phyloP scores from a whole-genome alignment of 2,797 vertebrate genomes.

The Anas georgica region DNA sequence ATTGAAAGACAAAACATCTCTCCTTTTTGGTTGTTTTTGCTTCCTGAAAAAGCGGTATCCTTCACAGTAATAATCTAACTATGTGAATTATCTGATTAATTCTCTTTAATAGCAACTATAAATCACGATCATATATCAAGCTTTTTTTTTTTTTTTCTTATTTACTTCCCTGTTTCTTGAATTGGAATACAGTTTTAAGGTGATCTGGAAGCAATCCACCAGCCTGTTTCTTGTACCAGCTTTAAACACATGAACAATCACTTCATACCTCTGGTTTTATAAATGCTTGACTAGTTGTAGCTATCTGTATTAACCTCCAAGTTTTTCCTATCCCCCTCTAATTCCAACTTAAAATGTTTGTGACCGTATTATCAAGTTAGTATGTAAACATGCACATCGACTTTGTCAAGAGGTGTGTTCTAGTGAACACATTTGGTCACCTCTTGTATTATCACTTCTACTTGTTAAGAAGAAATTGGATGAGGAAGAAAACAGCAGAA shows the following conservation, averaged over 20 bases:
- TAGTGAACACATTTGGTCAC: background rate
- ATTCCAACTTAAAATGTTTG: background rate
- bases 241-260: background rate
- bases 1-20: background rate
- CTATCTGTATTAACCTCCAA: background rate
- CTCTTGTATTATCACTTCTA: background rate
- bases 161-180: background rate
- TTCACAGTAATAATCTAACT: background rate
- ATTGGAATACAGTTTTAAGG: background rate
- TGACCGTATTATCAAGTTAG: background rate
- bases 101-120: background rate
- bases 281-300: background rate
- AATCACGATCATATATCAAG: rapidly evolving
- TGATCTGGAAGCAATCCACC: background rate
- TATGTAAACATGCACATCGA: rapidly evolving
- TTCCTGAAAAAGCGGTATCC: background rate
- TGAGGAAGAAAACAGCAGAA: background rate
- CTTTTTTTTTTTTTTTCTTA: background rate
- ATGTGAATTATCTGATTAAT: background rate
- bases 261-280: background rate
- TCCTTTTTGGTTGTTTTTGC: background rate
- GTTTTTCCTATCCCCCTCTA: background rate
- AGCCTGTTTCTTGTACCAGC: background rate
- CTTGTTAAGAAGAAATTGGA: background rate
- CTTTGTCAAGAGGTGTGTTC: background rate